phyloP scores from a whole-genome alignment of 2,113 vertebrate genomes.

The Rhynchopsitta pachyrhyncha region DNA sequence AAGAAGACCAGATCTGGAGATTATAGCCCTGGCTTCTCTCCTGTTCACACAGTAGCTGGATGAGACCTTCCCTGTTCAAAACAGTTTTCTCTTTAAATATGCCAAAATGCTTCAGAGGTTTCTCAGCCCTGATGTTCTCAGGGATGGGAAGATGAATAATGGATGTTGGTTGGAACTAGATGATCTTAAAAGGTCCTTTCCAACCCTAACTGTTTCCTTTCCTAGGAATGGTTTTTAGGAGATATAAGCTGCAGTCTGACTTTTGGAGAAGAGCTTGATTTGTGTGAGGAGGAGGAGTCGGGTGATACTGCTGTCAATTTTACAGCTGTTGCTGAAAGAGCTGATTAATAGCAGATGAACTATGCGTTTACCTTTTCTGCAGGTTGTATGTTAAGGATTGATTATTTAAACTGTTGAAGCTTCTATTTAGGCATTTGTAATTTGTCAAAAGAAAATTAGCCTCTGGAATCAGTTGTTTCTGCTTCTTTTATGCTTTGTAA shows the following conservation, averaged over 20 bases:
- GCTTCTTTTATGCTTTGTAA: neutral
- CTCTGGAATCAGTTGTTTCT: neutral
- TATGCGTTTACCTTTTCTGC: slow-evolving; percentile 45
- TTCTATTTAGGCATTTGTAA: neutral
- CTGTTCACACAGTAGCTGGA: neutral
- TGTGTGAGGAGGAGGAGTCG: slow-evolving; percentile 67
- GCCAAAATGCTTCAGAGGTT: neutral
- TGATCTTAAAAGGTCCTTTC: neutral
- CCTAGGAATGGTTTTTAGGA: slow-evolving; percentile 61
- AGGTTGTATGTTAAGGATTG: slow-evolving; percentile 37
- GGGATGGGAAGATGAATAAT: neutral
- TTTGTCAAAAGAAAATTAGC: neutral
- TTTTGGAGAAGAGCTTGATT: slow-evolving; percentile 37
- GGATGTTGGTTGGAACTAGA: neutral
- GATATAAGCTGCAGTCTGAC: slow-evolving; percentile 59
- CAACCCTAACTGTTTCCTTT: neutral
- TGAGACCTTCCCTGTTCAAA: neutral
- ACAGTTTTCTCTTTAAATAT: neutral
- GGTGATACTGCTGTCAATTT: slow-evolving; percentile 33
- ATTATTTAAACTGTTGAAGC: neutral
- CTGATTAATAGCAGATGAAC: slow-evolving; percentile 1
- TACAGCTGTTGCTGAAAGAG: neutral
- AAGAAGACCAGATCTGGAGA: neutral
- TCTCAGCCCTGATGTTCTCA: neutral
- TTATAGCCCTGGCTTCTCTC: neutral